These are phyloP conservation scores for Perca flavescens DNA, from an alignment of 2,113 vertebrate genomes.

Conservation along the genomic window DNA sequence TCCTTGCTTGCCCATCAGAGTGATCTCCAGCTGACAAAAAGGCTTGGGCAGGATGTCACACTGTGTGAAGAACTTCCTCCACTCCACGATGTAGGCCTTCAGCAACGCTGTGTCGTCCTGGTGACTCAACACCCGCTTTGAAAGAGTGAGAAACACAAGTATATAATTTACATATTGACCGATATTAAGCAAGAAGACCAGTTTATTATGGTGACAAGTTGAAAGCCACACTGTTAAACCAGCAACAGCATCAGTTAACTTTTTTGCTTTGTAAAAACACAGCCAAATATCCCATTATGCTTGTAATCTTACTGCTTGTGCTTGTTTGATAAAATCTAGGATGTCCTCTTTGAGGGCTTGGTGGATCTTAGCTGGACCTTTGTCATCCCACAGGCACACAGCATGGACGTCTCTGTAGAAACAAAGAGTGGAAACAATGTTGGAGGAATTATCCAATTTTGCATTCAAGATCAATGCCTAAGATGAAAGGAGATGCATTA, in stretches of 20 bases:
- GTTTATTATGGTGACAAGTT: not conserved
- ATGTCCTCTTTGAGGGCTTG: slow-evolving; percentile 98
- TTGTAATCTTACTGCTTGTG: slow-evolving; percentile 93
- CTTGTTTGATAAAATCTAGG: slow-evolving; percentile 98
- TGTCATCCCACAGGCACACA: slow-evolving; percentile 98
- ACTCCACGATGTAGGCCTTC: slow-evolving; percentile 97
- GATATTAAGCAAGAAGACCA: not conserved
- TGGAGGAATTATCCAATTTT: not conserved
- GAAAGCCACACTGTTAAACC: not conserved
- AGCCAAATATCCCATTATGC: too few species aligned
- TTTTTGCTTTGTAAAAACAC: not conserved
- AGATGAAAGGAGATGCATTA: not conserved
- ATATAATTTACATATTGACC: not conserved
- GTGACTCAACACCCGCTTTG: slow-evolving; percentile 95
- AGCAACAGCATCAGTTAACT: not conserved
- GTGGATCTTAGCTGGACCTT: slow-evolving; percentile 98
- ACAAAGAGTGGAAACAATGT: not conserved
- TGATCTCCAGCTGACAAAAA: slow-evolving; percentile 92
- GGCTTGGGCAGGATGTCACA: slow-evolving; percentile 92
- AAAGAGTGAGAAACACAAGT: slow-evolving; percentile 16
- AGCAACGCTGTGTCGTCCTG: slow-evolving; percentile 97
- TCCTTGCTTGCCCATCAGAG: slow-evolving; percentile 97
- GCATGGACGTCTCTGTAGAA: slow-evolving; percentile 94
- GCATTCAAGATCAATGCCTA: not conserved
- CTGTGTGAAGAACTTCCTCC: slow-evolving; percentile 93